Conservation (phyloP, 64 coral and sea anemone species). For the Acropora tenuis region DNA sequence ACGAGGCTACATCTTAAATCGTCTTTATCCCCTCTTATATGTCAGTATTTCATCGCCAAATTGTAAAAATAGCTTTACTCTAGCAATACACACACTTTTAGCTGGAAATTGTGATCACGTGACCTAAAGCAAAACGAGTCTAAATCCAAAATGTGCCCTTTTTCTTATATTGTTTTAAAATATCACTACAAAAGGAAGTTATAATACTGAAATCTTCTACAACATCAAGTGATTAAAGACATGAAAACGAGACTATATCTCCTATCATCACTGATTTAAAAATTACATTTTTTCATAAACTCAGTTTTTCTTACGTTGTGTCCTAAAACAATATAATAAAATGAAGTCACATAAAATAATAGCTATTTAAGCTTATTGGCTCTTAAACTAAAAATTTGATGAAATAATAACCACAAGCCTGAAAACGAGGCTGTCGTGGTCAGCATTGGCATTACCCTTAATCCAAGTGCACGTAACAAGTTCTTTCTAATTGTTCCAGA, state of each 20-base stretch:
- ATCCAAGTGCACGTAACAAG: not conserved
- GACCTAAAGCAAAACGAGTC: no score
- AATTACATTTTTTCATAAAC: not conserved
- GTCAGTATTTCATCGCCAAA: no score
- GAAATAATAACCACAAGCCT: not conserved
- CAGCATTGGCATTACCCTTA: no score
- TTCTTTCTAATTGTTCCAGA: not conserved
- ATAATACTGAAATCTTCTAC: conserved; percentile 19
- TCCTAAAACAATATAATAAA: no score
- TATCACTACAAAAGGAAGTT: not conserved
- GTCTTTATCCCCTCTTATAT: no score
- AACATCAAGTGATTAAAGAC: not conserved
- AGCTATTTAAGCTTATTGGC: no score
- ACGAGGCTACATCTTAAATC: no score
- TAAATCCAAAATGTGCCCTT: not conserved
- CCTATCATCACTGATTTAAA: conserved; percentile 21
- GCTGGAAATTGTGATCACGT: no score
- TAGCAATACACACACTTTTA: no score
- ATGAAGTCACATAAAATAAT: no score
- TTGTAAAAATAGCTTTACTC: no score
- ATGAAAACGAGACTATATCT: not conserved
- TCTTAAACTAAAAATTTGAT: not conserved
- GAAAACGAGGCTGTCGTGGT: not conserved
- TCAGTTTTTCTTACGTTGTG: no score
- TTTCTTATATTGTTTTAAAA: not conserved